These are phyloP conservation scores for Vireo griseus DNA, from an alignment of 2,797 vertebrate genomes.

Conservation along the genomic window DNA sequence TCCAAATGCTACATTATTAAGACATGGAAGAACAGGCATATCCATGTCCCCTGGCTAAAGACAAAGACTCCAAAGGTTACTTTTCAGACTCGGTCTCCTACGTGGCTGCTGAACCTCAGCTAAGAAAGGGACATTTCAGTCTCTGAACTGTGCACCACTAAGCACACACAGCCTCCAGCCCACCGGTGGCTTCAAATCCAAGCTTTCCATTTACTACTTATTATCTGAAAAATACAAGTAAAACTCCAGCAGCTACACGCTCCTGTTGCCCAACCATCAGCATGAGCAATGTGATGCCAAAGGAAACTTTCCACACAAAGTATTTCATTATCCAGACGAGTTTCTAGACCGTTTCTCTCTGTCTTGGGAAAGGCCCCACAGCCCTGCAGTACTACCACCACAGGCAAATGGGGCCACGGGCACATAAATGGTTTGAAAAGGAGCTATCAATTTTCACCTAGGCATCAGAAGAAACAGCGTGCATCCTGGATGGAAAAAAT, in stretches of 20 bases:
- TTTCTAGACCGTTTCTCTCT: neutral
- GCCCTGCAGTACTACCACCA: neutral
- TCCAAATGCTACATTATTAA: neutral
- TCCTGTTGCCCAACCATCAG: neutral
- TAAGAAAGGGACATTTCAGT: neutral
- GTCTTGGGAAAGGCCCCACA: neutral
- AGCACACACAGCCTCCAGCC: neutral
- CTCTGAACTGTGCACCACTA: neutral
- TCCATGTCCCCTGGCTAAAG: neutral
- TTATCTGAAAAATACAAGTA: neutral
- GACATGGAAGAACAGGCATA: neutral
- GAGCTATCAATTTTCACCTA: neutral
- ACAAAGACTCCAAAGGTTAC: neutral
- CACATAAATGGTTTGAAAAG: neutral
- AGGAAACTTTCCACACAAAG: neutral
- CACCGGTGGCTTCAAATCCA: neutral
- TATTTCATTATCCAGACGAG: neutral
- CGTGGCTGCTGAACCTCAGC: neutral
- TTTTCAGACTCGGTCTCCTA: neutral
- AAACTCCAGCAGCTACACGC: neutral
- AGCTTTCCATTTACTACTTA: neutral
- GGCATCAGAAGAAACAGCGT: neutral
- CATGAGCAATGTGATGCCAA: neutral
- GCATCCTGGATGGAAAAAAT: neutral
- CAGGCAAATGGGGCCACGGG: neutral